A percentile compares a stretch with the other conserved stretches of the same genome.
Evolutionary conservation across 2,888 invertebrate genomes (phyloP).

Genomic region (Oasisia sp.): DNA sequence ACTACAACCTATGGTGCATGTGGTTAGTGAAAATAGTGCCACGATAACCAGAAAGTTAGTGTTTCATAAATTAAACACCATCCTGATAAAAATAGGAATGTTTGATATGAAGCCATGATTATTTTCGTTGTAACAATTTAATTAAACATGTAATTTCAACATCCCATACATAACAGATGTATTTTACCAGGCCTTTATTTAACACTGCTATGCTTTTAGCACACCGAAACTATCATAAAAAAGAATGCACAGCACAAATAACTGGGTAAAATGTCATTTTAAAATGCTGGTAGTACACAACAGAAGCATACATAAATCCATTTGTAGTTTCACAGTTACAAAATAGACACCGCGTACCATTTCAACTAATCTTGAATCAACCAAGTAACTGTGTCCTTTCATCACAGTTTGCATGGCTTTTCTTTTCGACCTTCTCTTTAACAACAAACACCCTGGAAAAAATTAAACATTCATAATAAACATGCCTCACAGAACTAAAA

Average conservation of each 20-base stretch:
- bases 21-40: not conserved
- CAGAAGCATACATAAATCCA: not conserved
- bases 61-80: not conserved
- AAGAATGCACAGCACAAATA: not conserved
- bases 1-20: not conserved
- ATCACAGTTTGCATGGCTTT: not conserved
- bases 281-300: too few relatives aligned
- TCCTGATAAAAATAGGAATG: not conserved
- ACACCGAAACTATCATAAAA: not conserved
- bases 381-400: not conserved
- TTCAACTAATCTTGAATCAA: not conserved
- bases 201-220: too few relatives aligned
- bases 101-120: not conserved
- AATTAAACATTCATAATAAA: not conserved
- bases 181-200: not conserved
- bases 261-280: not conserved
- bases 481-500: not conserved
- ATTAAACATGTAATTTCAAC: not conserved
- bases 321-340: too few relatives aligned
- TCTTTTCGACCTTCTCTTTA: not conserved
- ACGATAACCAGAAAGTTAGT: not conserved
- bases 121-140: not conserved
- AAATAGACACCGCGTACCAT: not conserved
- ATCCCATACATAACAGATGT: not conserved
- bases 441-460: not conserved